Conservation (phyloP, 2,797 vertebrate species). For the Alca torda region DNA sequence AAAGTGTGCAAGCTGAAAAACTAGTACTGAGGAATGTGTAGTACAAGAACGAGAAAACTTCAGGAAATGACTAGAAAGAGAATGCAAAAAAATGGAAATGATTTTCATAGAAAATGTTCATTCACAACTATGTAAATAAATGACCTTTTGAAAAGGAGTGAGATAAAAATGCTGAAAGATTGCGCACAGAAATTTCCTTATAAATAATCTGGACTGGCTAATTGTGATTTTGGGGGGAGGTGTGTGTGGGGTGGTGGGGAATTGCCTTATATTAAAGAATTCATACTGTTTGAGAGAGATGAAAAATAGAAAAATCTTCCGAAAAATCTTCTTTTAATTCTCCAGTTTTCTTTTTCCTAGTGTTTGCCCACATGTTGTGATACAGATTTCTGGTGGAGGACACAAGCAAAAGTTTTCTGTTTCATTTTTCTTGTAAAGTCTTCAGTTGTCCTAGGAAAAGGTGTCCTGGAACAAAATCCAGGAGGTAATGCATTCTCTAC, state of each 20-base stretch:
- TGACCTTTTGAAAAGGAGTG: neutral
- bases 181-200: neutral
- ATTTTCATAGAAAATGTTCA: neutral
- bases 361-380: neutral
- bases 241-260: neutral
- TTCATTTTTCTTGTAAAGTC: neutral
- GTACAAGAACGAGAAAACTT: neutral
- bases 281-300: neutral
- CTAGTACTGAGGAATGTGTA: neutral
- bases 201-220: neutral
- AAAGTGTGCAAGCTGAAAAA: neutral
- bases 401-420: neutral
- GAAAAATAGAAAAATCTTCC: neutral
- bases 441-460: neutral
- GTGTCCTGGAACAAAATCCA: neutral
- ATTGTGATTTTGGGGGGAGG: neutral
- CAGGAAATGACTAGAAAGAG: neutral
- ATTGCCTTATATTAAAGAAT: neutral
- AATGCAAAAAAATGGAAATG: neutral
- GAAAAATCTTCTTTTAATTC: neutral
- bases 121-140: neutral
- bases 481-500: neutral
- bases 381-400: neutral
- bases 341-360: neutral
- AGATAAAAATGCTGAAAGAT: neutral